Evolutionary conservation across 2,797 vertebrate genomes (phyloP).

Genomic region (Taenioides sp.): DNA sequence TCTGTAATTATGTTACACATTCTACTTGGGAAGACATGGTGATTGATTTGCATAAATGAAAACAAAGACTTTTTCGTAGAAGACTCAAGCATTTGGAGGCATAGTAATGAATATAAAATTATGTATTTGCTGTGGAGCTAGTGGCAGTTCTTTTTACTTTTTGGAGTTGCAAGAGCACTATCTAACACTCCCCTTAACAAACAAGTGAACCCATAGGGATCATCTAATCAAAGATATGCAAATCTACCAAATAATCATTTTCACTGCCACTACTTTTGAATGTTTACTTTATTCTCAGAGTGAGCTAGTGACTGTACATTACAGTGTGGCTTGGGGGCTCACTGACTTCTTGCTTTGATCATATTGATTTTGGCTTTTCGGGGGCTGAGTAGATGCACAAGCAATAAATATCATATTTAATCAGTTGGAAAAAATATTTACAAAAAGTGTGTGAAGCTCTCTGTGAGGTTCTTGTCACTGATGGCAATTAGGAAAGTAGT

Average conservation of each 20-base stretch:
- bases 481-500: slow-evolving; percentile 42
- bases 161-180: slow-evolving; percentile 16
- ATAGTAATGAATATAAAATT: neutral
- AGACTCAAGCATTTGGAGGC: neutral
- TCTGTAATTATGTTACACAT: neutral
- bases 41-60: neutral
- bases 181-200: slow-evolving; percentile 48
- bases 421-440: slow-evolving; percentile 28
- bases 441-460: slow-evolving; percentile 24
- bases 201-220: slow-evolving; percentile 56
- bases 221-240: slow-evolving; percentile 53
- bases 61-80: neutral
- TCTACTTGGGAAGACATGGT: neutral
- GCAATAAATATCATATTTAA: slow-evolving; percentile 28
- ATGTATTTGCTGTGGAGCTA: neutral
- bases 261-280: slow-evolving; percentile 27
- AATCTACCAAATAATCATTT: slow-evolving; percentile 49
- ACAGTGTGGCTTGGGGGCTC: slow-evolving; percentile 34
- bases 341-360: slow-evolving; percentile 36
- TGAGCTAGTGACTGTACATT: slow-evolving; percentile 35
- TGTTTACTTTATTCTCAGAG: slow-evolving; percentile 31
- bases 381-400: slow-evolving; percentile 21
- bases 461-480: slow-evolving; percentile 27
- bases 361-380: slow-evolving; percentile 43
- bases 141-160: slow-evolving; percentile 18